Conservation (phyloP, 2,113 vertebrate species). For the Strigops habroptila region DNA sequence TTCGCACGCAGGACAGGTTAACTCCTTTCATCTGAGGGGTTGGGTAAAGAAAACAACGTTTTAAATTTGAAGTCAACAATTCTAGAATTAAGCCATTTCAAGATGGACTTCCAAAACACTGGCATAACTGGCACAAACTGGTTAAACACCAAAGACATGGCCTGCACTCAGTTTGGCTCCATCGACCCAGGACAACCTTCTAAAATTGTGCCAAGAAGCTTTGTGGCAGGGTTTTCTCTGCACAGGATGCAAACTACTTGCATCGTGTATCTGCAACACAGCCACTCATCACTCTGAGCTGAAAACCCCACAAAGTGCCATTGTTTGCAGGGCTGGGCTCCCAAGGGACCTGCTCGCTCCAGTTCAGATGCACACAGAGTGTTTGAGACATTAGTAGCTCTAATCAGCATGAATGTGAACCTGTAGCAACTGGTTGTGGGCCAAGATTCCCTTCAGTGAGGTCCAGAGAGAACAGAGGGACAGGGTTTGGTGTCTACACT, state of each 20-base stretch:
- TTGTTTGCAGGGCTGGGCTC: neutral
- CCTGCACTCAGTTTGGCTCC: neutral
- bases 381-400: neutral
- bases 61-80: neutral
- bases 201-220: neutral
- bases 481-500: neutral
- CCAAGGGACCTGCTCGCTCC: neutral
- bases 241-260: neutral
- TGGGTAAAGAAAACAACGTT: neutral
- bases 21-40: constrained; percentile 82
- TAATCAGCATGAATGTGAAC: neutral
- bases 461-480: neutral
- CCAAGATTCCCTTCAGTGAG: neutral
- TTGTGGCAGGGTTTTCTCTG: neutral
- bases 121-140: neutral
- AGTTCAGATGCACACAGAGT: neutral
- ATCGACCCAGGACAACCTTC: neutral
- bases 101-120: neutral
- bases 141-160: neutral
- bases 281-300: neutral
- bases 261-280: fast-evolving
- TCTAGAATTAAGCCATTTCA: neutral
- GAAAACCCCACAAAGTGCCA: neutral
- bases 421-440: neutral
- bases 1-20: constrained; percentile 92